Percentiles rank a stretch among this genome's conserved stretches.
Conservation (phyloP, 2,797 vertebrate species). For the Helicolenus hilgendorfi region DNA sequence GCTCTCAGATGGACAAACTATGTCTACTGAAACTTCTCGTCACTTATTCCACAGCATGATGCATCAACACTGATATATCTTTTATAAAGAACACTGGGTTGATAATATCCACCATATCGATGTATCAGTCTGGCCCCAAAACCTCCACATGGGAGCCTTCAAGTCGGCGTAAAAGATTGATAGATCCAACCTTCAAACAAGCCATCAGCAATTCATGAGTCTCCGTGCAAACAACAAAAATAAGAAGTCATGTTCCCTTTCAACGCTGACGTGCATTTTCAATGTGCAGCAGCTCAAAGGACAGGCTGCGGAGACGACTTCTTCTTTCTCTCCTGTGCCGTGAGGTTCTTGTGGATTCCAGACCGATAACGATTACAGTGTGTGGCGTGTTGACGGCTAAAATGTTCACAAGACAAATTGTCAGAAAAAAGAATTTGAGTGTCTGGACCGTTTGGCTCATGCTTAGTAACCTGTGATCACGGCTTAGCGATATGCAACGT, state of each 20-base stretch:
- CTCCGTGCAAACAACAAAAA: background rate
- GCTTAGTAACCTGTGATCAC: slow-evolving; percentile 10
- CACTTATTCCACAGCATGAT: background rate
- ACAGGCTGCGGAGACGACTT: background rate
- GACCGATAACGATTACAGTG: background rate
- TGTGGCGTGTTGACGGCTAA: background rate
- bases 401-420: background rate
- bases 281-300: background rate
- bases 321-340: background rate
- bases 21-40: background rate
- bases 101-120: background rate
- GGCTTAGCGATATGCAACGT: background rate
- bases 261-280: background rate
- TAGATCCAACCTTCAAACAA: background rate
- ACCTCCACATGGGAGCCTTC: background rate
- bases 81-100: background rate
- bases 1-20: background rate
- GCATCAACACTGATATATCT: background rate
- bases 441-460: background rate
- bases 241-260: background rate
- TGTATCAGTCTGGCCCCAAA: background rate
- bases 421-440: background rate
- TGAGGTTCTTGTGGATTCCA: background rate
- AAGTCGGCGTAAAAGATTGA: background rate
- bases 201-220: background rate